Evolutionary conservation across 2,888 invertebrate species (phyloP), one percentile per base, ranked within the genome.

Genomic region (Limnephilus lunatus): DNA sequence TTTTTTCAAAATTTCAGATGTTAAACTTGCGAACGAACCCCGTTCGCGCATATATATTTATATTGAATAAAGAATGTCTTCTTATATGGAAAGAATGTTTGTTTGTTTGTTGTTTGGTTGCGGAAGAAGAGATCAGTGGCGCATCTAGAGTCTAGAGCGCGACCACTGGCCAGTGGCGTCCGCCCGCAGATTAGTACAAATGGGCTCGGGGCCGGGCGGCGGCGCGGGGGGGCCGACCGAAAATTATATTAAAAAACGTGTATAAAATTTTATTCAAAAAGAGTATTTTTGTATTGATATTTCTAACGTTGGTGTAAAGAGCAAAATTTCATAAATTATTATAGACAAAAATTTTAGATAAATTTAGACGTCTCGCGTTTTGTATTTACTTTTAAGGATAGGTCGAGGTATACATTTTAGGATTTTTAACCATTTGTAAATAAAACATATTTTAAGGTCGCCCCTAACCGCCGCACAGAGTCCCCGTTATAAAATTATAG

Each of bases 391-490:
- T 94, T 96, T 96, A 96, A 96, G 96, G 95, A 96, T 96, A 96
- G 95, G 95, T 96, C 95, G 97, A 96, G 95, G 96, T 96, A 96
- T 97, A 96, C 95, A 96, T 95, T 97, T 97, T 97, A 97, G 97
- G 97, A 96, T 95, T 97, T 97, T 96, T 97, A 96, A 97, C 97
- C 97, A 97, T 97, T 97, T 97, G 97, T 97, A 97, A 96, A 96
- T 96, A 97, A 95, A 95, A 95, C 89, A 95, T 95, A 95, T 95
- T 95, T 91, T 94, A 95, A 94, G 94, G 94, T 94, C 81, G 94
- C 91, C 92, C 94, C 81, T 95, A 95, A 95, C 95, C 93, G 90
- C 94, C 93, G 95, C 94, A 95, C 82, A 80, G 89, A 95, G 94
- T 94, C 94, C 95, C 95, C 94, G 94, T 95, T 96, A 93, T 92